phyloP scores from a whole-genome alignment of 1,140 invertebrate genomes.

The Lordiphosa stackelbergi region DNA sequence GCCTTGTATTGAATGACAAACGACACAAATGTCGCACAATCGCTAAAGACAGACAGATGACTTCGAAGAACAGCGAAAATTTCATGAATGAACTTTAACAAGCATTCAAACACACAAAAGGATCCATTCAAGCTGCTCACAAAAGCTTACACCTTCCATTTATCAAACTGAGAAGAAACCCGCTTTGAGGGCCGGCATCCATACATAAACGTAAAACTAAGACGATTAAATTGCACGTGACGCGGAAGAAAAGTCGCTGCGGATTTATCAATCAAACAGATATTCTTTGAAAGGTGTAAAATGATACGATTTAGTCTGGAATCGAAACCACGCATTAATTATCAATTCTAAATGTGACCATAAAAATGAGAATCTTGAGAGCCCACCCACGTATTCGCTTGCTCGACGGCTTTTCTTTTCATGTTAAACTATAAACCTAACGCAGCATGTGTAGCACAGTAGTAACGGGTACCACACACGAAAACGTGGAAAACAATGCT shows the following conservation, averaged over 20 bases:
- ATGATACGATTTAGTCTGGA: constrained; percentile 22
- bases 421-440: background rate
- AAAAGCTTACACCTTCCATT: background rate
- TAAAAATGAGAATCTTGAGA: too few species aligned
- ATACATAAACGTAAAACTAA: constrained; percentile 18
- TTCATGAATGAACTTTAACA: constrained; percentile 44
- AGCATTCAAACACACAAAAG: constrained; percentile 34
- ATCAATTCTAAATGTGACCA: too few species aligned
- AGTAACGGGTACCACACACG: constrained; percentile 11
- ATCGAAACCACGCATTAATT: constrained; percentile 5
- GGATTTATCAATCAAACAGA: constrained; percentile 20
- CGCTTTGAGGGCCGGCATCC: too few species aligned
- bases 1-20: constrained; percentile 62
- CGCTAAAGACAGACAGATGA: constrained; percentile 42
- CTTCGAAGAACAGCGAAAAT: constrained; percentile 30
- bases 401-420: too few species aligned
- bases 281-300: constrained; percentile 38
- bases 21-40: constrained; percentile 39
- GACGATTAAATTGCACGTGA: constrained; percentile 67
- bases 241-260: constrained; percentile 16
- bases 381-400: too few species aligned
- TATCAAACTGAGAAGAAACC: too few species aligned
- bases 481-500: constrained; percentile 30
- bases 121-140: constrained; percentile 15
- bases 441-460: constrained; percentile 42